Percentiles rank a stretch among this genome's conserved stretches.
Evolutionary conservation across 2,888 invertebrate species (phyloP).

Genomic region (Lagria hirta): DNA sequence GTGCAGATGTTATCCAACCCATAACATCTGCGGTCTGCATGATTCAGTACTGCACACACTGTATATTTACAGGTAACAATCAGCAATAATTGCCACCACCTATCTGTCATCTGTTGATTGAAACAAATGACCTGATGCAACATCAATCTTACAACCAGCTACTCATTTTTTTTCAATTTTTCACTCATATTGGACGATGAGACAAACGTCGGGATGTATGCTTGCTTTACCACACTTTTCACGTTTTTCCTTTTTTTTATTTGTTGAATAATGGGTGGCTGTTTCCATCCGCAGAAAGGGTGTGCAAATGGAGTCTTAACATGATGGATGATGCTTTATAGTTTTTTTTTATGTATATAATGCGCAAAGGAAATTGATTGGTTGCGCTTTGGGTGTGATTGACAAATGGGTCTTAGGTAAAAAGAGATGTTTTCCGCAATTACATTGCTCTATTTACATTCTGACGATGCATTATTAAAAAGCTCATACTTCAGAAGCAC

Average conservation of each 20-base stretch:
- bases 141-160: constrained; percentile 23
- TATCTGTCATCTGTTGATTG: constrained; percentile 34
- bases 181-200: too few species aligned
- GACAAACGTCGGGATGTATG: constrained; percentile 9
- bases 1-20: constrained; percentile 24
- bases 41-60: constrained; percentile 18
- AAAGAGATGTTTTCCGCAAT: constrained; percentile 17
- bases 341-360: constrained; percentile 25
- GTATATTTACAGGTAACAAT: constrained; percentile 23
- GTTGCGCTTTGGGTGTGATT: constrained; percentile 26
- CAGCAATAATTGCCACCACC: constrained; percentile 23
- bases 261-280: constrained; percentile 23
- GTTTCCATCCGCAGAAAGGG: constrained; percentile 23
- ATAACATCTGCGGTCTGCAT: constrained; percentile 18
- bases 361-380: constrained; percentile 31
- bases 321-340: constrained; percentile 32
- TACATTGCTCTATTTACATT: too few species aligned
- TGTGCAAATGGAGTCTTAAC: constrained; percentile 24
- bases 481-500: too few species aligned
- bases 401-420: constrained; percentile 30
- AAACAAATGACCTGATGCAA: constrained; percentile 30
- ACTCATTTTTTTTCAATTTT: constrained; percentile 21
- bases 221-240: constrained; percentile 6
- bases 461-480: too few species aligned
- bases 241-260: constrained; percentile 7